Conservation (phyloP, 2,113 vertebrate species). For the Oceanites oceanicus region DNA sequence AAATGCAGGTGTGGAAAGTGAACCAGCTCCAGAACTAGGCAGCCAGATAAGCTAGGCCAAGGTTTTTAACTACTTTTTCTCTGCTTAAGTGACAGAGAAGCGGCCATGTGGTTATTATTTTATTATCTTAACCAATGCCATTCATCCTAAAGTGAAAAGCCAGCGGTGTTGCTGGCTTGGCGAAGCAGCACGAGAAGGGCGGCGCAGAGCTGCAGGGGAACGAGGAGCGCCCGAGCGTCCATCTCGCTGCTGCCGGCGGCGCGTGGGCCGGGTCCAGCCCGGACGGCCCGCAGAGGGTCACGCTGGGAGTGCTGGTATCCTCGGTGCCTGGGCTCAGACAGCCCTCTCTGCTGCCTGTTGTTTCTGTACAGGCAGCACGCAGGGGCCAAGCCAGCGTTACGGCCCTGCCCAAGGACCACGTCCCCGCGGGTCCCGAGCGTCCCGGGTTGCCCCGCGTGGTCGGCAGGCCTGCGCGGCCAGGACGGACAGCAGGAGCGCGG, state of each 20-base stretch:
- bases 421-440: not conserved
- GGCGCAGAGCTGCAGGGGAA: not conserved
- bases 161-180: not conserved
- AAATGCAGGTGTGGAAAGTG: not conserved
- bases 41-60: not conserved
- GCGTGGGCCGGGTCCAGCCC: not conserved
- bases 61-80: not conserved
- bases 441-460: fast-evolving
- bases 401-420: not conserved
- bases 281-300: not conserved
- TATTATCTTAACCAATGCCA: not conserved
- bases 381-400: not conserved
- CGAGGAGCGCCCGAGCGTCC: not conserved
- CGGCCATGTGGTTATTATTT: not conserved
- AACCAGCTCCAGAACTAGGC: not conserved
- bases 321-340: not conserved
- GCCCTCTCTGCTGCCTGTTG: not conserved
- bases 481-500: fast-evolving
- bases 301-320: not conserved
- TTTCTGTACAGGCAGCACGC: not conserved
- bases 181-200: not conserved
- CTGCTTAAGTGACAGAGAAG: not conserved
- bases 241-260: not conserved
- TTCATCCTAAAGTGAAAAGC: not conserved
- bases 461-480: not conserved